phyloP scores from a whole-genome alignment of 2,113 vertebrate species.

The Seriola quinqueradiata region DNA sequence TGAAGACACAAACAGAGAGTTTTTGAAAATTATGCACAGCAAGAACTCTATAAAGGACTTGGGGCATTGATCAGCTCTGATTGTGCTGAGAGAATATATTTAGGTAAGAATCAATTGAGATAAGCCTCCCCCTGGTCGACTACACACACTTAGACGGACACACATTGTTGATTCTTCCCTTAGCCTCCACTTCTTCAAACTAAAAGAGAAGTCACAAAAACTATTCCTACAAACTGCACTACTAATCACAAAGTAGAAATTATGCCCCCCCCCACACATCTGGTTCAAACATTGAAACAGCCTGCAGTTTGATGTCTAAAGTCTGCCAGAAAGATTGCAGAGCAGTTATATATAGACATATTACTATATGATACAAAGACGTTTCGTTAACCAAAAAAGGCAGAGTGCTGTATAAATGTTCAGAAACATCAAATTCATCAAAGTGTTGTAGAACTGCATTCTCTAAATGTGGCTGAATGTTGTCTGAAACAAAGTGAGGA shows the following conservation, averaged over 20 bases:
- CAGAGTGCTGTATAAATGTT: constrained; percentile 15
- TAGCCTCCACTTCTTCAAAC: background rate
- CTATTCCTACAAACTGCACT: background rate
- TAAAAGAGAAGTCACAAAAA: constrained; percentile 1
- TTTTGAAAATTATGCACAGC: constrained; percentile 26
- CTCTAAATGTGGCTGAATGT: constrained; percentile 12
- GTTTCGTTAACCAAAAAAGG: background rate
- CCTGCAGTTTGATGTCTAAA: background rate
- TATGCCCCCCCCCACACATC: too few relatives aligned
- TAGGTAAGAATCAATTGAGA: constrained; percentile 31
- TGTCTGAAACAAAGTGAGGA: constrained; percentile 22
- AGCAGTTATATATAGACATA: background rate
- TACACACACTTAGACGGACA: background rate
- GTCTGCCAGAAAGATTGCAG: constrained; percentile 1
- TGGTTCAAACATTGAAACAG: background rate
- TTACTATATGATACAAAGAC: constrained; percentile 5
- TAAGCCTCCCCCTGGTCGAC: background rate
- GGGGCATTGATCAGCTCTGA: constrained; percentile 39
- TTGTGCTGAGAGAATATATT: constrained; percentile 38
- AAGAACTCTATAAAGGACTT: constrained; percentile 3
- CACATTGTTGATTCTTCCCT: background rate
- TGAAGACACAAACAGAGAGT: constrained; percentile 23
- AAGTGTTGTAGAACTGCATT: constrained; percentile 15
- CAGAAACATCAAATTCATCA: constrained; percentile 34
- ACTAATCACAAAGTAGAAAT: background rate